Base-by-base conservation (phyloP, 2,888 invertebrate genomes). In the Mycogona germanica region DNA sequence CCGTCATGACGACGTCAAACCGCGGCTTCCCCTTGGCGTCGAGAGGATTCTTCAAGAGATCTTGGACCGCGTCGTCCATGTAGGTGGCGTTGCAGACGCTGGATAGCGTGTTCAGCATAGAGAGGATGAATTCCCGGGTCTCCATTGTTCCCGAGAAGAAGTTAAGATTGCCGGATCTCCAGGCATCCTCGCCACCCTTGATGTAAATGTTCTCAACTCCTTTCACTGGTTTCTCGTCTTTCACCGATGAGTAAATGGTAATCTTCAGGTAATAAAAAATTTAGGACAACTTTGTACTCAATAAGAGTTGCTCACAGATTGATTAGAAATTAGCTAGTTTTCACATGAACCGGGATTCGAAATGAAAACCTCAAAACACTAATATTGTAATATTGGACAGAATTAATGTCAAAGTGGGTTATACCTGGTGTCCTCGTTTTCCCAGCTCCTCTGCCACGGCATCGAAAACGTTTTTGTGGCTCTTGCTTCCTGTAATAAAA, bases 391-490 rank as follows among this genome's bases (percentile, higher is more conserved):
- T n/a, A n/a, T n/a, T n/a, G n/a, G n/a, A n/a, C n/a, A n/a, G n/a
- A n/a, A n/a, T n/a, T n/a, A n/a, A n/a, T n/a, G n/a, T n/a, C n/a
- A n/a, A n/a, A n/a, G n/a, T n/a, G n/a, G n/a, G n/a, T n/a, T n/a
- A n/a, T 46, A 29, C 47, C 1, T 51, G 23, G 21, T 51, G 21
- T 19, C 51, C 51, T 40, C 51, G 2, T 51, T 37, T 37, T 1
- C 12, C 26, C 23, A 51, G n/a, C 17, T 51, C 51, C 28, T 4
- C 41, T 1, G 17, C 2, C 9, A 51, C 28, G 23, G 51, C 40
- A 14, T 40, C 40, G 7, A 51, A 42, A 1, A 30, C 51, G 25
- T 26, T 51, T 6, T 26, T 23, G 21, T 51, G 51, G 30, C 51
- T 51, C 17, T 51, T 51, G 2, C 37, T 49, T 19, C 17, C 49